phyloP scores from a whole-genome alignment of 2,888 invertebrate genomes.

The Drosophila suboccidentalis region DNA sequence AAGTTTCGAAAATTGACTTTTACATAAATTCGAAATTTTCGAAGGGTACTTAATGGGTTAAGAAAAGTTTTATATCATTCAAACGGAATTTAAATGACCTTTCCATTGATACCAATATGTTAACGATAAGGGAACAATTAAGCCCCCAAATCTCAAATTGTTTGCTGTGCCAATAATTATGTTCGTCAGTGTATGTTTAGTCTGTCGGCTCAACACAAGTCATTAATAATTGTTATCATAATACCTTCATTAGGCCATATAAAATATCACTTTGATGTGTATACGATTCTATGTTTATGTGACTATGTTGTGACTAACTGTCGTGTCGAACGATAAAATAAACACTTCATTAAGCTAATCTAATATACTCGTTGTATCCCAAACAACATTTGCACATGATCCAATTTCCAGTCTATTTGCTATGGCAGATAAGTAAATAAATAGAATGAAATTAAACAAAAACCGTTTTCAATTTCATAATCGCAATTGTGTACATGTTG shows the following conservation, averaged over 20 bases:
- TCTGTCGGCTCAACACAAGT: background rate
- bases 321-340: constrained; percentile 17
- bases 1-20: too few relatives aligned
- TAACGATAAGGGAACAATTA: too few relatives aligned
- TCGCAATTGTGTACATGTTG: constrained; percentile 40
- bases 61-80: too few relatives aligned
- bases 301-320: constrained; percentile 7
- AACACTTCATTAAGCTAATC: constrained; percentile 26
- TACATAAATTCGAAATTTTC: too few relatives aligned
- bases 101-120: too few relatives aligned
- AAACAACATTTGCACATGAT: constrained; percentile 43
- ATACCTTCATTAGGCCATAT: constrained; percentile 16
- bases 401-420: constrained; percentile 35
- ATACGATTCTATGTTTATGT: background rate
- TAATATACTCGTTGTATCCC: constrained; percentile 8
- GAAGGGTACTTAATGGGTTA: too few relatives aligned
- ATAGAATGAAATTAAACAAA: constrained; percentile 55
- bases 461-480: constrained; percentile 66
- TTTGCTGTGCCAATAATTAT: too few relatives aligned
- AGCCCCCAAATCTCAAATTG: too few relatives aligned
- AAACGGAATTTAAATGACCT: too few relatives aligned
- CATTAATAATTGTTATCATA: constrained; percentile 4
- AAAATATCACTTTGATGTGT: constrained; percentile 19
- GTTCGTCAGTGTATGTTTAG: too few relatives aligned
- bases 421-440: constrained; percentile 54